phyloP scores from a whole-genome alignment of 37 sponge, comb jelly and placozoan genomes.

The Chondrilla cf. caribensis region DNA sequence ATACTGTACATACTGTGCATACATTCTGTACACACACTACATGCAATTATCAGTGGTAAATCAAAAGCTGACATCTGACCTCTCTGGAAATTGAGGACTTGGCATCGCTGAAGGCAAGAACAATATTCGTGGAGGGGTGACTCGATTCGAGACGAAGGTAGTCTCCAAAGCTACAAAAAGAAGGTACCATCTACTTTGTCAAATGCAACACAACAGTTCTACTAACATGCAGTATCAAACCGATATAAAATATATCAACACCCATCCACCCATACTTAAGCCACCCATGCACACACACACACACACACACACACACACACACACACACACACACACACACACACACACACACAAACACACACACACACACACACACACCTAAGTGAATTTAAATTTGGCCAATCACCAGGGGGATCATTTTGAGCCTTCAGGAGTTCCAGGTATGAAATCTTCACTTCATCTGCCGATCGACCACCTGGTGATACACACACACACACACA shows the following conservation, averaged over 20 bases:
- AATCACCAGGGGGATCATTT: neutral
- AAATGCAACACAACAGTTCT: neutral
- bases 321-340: conserved; percentile 27
- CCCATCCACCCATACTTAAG: neutral
- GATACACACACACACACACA: neutral
- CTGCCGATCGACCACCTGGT: conserved; percentile 16
- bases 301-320: conserved; percentile 17
- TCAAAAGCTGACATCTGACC: no score
- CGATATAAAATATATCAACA: no score
- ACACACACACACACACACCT: conserved; percentile 28
- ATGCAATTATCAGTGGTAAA: no score
- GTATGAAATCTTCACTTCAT: conserved; percentile 4
- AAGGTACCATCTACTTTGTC: neutral
- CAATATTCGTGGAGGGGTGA: neutral
- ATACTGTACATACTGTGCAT: no score
- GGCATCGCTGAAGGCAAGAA: conserved; percentile 53
- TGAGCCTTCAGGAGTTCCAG: conserved; percentile 20
- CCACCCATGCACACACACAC: conserved; percentile 24
- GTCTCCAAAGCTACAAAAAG: neutral
- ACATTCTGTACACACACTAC: no score
- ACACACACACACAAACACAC: conserved; percentile 26
- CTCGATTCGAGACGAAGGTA: neutral
- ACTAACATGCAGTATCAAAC: no score
- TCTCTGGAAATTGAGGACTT: conserved; percentile 51
- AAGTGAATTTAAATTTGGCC: conserved; percentile 38